A percentile compares a stretch with the other conserved stretches of the same genome.
These are phyloP conservation scores for Ophion obscuratus DNA, from an alignment of 2,888 invertebrate genomes.

Conservation along the genomic window DNA sequence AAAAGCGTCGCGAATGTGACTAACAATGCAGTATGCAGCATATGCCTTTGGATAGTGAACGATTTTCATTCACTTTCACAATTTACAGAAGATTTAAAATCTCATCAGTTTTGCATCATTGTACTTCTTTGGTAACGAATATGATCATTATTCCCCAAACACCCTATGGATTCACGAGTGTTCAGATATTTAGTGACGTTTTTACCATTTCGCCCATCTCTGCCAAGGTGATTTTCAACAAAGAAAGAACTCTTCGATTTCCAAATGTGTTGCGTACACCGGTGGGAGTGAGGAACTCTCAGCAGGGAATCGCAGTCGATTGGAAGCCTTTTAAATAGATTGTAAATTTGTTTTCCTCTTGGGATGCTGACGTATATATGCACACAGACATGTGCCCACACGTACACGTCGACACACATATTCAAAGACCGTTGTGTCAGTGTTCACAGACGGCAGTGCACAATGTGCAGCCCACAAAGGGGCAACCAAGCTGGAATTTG, in stretches of 20 bases:
- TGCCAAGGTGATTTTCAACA: not conserved
- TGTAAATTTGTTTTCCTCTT: constrained; percentile 76
- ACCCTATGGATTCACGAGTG: not conserved
- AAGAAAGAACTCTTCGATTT: constrained; percentile 20
- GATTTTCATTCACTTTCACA: too few species aligned
- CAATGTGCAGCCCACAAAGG: constrained; percentile 61
- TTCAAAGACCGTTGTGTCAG: constrained; percentile 58
- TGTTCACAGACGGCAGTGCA: constrained; percentile 62
- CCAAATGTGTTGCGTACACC: constrained; percentile 35
- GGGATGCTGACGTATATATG: constrained; percentile 44
- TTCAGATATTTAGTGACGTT: not conserved
- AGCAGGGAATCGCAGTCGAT: constrained; percentile 72
- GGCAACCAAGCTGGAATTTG: constrained; percentile 74
- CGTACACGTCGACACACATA: not conserved
- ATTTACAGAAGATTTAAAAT: too few species aligned
- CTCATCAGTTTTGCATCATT: too few species aligned
- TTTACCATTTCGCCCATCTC: not conserved
- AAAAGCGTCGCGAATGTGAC: too few species aligned
- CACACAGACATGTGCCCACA: not conserved
- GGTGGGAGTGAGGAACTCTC: constrained; percentile 50
- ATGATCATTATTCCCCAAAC: not conserved
- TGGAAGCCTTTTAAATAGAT: constrained; percentile 79
- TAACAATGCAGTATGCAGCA: too few species aligned
- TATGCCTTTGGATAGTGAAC: too few species aligned
- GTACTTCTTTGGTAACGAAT: not conserved